Evolutionary conservation across 2,113 vertebrate genomes (phyloP).

Genomic region (Nothocercus nigrocapillus): DNA sequence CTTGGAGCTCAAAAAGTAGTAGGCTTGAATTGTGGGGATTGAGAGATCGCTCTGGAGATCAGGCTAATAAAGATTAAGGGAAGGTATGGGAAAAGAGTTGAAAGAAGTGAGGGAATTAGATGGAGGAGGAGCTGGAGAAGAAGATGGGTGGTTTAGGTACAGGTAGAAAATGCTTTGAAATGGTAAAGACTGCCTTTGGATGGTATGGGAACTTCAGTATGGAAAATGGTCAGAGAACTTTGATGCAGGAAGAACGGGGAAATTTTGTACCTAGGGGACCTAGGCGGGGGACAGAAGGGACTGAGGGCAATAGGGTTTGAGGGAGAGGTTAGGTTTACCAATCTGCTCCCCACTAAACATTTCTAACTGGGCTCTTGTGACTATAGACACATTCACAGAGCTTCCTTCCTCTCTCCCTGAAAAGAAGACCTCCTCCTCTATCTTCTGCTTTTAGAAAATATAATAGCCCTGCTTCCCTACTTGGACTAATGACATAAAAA

Average conservation of each 20-base stretch:
- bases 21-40: background rate
- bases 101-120: background rate
- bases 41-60: background rate
- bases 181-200: background rate
- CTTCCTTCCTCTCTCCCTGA: background rate
- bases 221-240: background rate
- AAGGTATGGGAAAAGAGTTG: background rate
- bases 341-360: background rate
- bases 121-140: background rate
- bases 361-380: background rate
- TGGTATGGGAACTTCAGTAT: fast-evolving
- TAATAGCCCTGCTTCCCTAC: background rate
- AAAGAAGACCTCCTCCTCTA: background rate
- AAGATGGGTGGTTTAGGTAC: background rate
- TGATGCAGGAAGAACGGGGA: background rate
- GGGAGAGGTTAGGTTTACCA: background rate
- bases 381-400: background rate
- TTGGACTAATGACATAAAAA: background rate
- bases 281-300: background rate
- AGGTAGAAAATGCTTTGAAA: background rate
- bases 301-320: background rate
- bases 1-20: background rate
- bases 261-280: background rate
- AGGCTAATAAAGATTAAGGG: background rate
- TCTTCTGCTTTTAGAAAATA: background rate